A percentile compares a stretch with the other conserved stretches of the same genome.
phyloP scores from a whole-genome alignment of 2,797 vertebrate genomes.

The Monodelphis domestica region DNA sequence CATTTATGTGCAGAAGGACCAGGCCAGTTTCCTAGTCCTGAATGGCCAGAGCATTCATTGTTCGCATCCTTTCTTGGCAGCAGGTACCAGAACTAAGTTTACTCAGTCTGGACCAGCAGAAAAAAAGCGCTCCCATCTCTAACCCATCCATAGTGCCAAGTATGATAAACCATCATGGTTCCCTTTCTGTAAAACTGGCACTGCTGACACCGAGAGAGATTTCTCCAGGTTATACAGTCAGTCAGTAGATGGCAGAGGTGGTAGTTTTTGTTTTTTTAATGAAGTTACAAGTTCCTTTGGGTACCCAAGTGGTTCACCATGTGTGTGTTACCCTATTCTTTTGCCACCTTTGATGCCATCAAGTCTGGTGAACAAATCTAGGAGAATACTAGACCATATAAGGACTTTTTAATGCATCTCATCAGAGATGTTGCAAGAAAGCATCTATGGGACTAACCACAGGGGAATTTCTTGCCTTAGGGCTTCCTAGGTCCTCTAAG shows the following conservation, averaged over 20 bases:
- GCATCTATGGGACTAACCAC: conserved; percentile 22
- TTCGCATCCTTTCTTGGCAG: not conserved
- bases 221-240: not conserved
- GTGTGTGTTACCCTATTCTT: not conserved
- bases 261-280: too few species aligned
- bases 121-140: not conserved
- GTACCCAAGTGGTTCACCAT: not conserved
- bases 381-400: conserved; percentile 32
- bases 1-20: not conserved
- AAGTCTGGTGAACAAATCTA: not conserved
- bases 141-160: not conserved
- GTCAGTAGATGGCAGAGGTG: not conserved
- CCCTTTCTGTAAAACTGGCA: not conserved
- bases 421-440: conserved; percentile 65
- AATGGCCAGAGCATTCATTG: not conserved
- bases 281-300: not conserved
- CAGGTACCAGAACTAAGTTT: not conserved
- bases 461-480: not conserved
- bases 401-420: conserved; percentile 35
- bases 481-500: conserved; percentile 61
- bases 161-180: not conserved
- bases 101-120: not conserved
- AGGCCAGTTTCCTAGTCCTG: not conserved
- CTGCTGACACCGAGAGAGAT: not conserved
- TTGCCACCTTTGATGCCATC: not conserved